Evolutionary conservation across 2,797 vertebrate species (phyloP).

Genomic region (Sylvia borin): DNA sequence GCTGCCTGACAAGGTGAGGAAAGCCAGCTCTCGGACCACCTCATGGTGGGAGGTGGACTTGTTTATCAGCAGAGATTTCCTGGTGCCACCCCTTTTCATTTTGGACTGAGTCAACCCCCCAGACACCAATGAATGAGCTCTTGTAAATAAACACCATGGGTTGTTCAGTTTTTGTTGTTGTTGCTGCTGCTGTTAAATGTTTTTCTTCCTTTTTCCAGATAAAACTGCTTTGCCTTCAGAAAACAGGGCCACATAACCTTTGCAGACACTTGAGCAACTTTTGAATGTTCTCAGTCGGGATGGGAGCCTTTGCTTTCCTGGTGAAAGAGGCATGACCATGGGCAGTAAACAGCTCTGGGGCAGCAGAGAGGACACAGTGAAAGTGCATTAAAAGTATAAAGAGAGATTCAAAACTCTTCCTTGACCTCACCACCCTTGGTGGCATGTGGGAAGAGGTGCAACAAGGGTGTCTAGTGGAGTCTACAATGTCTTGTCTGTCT

Average conservation of each 20-base stretch:
- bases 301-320: neutral
- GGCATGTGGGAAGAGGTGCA: neutral
- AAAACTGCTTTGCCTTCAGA: slow-evolving; percentile 41
- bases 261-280: slow-evolving; percentile 42
- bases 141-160: slow-evolving; percentile 26
- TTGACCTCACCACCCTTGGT: neutral
- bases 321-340: neutral
- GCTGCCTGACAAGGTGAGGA: neutral
- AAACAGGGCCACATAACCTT: neutral
- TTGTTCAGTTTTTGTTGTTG: neutral
- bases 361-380: neutral
- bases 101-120: neutral
- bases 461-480: neutral
- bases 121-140: neutral
- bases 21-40: neutral
- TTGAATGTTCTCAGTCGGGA: neutral
- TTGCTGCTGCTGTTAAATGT: neutral
- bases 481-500: neutral
- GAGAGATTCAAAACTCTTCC: neutral
- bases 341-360: neutral
- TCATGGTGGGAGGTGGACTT: neutral
- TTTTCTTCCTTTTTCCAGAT: slow-evolving; percentile 32
- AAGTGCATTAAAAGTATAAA: neutral
- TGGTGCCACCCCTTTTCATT: slow-evolving; percentile 7
- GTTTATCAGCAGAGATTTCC: slow-evolving; percentile 10